Base-by-base conservation (phyloP, 2,113 vertebrate species). In the Actenoides lindsayi region DNA sequence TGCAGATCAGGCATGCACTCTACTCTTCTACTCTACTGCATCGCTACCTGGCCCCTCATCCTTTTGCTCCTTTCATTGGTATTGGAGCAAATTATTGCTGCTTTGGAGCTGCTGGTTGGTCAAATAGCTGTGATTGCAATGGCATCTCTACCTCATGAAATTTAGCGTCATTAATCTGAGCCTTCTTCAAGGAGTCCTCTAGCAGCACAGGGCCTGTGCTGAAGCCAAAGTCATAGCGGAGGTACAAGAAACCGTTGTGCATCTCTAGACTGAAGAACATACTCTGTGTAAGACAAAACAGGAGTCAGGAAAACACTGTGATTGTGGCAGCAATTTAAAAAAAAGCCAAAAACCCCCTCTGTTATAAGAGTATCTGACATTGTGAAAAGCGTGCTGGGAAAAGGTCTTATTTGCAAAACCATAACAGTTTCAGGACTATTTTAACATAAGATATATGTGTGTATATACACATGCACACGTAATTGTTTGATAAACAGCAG, bases 151-250 rank as follows among this genome's bases (percentile, higher is more conserved):
- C 99, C 99, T 99, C 99, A 33, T 99, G 99, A 93, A 99, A 99
- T 97, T 98, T 98, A 56, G 99, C 99, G 23, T 99, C 99, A 2
- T 99, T 99, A 94, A 99, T 99, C 91, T 98, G 98, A 69, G 99
- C 98, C 96, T 99, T 99, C 48, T 98, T 97, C 96, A 98, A 59
- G 35, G 99, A 98, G 79, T 98, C 98, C 71, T 99, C 99, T 9
- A 99, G 97, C 83, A 98, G 94, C 21, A 99, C 92, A 2, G 99
- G 98, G 24, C 99, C 99, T 0, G 62, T 96, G 92, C 94, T 98
- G 96, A 99, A 99, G 64, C 99, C 99, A 81, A 99, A 99, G 97
- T 99, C 98, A 42, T 99, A 99, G 67, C 97, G 98, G 27, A 99
- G 98, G 28, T 98, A 97, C 25, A 99, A 92, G 95, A 98, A 99